Base-by-base conservation (phyloP, 2,113 vertebrate genomes). In the Hippoglossus stenolepis region DNA sequence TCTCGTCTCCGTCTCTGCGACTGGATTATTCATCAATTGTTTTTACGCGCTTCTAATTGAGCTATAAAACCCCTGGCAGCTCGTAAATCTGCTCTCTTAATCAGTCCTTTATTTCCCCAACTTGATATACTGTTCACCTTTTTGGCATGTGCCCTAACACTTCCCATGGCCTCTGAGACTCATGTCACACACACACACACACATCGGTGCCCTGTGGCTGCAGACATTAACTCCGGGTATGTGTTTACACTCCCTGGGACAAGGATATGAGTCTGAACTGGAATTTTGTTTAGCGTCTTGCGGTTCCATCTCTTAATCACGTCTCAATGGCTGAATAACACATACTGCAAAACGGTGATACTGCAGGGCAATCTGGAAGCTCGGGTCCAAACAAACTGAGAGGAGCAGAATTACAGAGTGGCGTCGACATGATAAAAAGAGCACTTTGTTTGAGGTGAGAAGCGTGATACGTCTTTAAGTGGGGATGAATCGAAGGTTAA, bases 61-160 rank as follows among this genome's bases (percentile, higher is more conserved):
- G 79, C 80, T 77, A 51, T 87, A 82, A 64, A 91, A 90, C 61
- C 38, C 28, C 57, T 71, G 87, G 73, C 75, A 78, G 82, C 85
- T 79, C 80, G 88, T 92, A 85, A 87, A 91, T 92, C 87, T 85
- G 5, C 56, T 49, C 71, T 82, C 87, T 81, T 87, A 87, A 92
- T 93, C 83, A 87, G 83, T 69, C 77, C 82, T 87, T 89, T 71
- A 82, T 84, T 85, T 80, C 67, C 66, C 47, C 26, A 1, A 79
- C 58, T 65, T 76, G 77, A 92, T 87, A 80, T 68, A 85, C 66
- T 79, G 51, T 78, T 40, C 65, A 81, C 62, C 63, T 84, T 60
- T 73, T 54, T 85, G 84, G 70, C 85, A 82, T 92, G 72, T 40
- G 74, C 71, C 64, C 38, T 31, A 59, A 60, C 35, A 47, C 82